phyloP scores from a whole-genome alignment of 2,113 vertebrate species.

The Phaethon lepturus region DNA sequence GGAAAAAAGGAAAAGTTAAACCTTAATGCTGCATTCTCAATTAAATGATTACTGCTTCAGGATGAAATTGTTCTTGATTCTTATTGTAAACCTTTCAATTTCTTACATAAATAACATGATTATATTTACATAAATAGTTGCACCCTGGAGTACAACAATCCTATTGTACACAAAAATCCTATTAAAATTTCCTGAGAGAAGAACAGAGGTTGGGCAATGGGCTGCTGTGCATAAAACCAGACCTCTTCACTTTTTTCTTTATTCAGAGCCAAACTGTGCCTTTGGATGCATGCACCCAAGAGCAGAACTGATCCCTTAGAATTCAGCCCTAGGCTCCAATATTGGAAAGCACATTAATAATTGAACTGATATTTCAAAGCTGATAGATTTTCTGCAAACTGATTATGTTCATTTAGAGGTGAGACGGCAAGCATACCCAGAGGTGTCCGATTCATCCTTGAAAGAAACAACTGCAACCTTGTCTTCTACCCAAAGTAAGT shows the following conservation, averaged over 20 bases:
- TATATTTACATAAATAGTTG: slow-evolving; percentile 31
- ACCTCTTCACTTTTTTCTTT: not conserved
- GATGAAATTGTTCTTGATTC: slow-evolving; percentile 58
- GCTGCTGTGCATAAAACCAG: not conserved
- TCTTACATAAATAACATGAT: slow-evolving; percentile 46
- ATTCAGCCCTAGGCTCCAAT: not conserved
- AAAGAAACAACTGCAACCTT: not conserved
- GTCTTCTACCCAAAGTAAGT: not conserved
- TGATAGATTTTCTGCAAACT: not conserved
- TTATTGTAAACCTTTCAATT: slow-evolving; percentile 51
- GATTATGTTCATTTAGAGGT: not conserved
- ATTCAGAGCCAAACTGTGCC: not conserved
- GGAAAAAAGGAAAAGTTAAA: slow-evolving; percentile 36
- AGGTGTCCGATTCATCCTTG: not conserved
- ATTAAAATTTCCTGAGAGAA: slow-evolving; percentile 40
- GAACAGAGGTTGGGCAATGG: not conserved
- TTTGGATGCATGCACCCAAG: not conserved
- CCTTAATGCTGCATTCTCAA: slow-evolving; percentile 8
- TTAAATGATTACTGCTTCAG: slow-evolving; percentile 55
- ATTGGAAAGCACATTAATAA: not conserved
- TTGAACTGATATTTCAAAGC: not conserved
- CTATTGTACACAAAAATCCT: slow-evolving; percentile 47
- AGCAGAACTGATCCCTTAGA: not conserved
- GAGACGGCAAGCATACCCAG: not conserved
- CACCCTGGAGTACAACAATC: slow-evolving; percentile 39